Conservation (phyloP, 2,113 vertebrate genomes). For the Aplodontia rufa region DNA sequence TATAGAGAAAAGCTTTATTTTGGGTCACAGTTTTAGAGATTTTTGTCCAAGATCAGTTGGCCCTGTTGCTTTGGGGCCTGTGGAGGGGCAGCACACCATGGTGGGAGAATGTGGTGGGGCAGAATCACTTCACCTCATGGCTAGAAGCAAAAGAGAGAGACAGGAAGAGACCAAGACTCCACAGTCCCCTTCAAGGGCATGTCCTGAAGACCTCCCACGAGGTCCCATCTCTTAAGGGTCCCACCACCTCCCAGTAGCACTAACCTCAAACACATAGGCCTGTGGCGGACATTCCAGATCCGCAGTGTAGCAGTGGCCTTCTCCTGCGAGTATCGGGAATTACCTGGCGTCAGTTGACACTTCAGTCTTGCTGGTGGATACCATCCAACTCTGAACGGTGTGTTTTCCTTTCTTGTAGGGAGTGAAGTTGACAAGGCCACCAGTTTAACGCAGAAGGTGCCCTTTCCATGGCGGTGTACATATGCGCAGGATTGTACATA, state of each 20-base stretch:
- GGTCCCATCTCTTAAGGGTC: background rate
- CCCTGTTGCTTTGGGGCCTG: background rate
- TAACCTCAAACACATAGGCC: background rate
- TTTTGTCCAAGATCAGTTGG: background rate
- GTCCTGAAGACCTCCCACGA: background rate
- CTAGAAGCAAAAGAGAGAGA: background rate
- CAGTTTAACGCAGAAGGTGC: conserved; percentile 84
- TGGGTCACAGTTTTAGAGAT: background rate
- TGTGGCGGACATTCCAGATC: background rate
- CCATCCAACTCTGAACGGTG: background rate
- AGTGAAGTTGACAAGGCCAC: conserved; percentile 88
- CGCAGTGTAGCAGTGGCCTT: background rate
- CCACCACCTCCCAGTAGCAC: background rate
- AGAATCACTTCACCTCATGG: background rate
- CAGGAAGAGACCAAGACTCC: background rate
- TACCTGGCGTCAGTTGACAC: background rate
- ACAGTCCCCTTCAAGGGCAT: background rate
- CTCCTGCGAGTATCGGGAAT: background rate
- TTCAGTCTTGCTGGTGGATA: background rate
- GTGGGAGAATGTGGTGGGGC: too few species aligned
- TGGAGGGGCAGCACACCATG: background rate
- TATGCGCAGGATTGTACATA: conserved; percentile 83
- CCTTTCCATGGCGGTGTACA: conserved; percentile 75
- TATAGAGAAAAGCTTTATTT: background rate
- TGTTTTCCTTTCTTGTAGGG: conserved; percentile 82